Evolutionary conservation across 2,113 vertebrate species (phyloP), one percentile per base, ranked within the genome.

Genomic region (Orcinus orca): DNA sequence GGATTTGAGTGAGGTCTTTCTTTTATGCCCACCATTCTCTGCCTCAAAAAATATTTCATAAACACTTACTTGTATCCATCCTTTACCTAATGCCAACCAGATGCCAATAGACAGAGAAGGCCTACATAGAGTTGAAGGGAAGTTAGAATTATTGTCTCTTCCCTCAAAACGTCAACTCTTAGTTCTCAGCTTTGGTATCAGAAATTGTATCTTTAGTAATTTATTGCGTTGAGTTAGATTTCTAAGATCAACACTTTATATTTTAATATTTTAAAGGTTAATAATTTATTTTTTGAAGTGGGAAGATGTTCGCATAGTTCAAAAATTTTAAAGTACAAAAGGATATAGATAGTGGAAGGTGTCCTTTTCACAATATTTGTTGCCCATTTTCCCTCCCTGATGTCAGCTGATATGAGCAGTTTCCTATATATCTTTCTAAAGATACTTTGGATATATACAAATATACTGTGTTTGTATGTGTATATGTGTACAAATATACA

Each of bases 1-100:
- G 15, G 62, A 82, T 85, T 90, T 85, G 88, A 96, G 44, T 62
- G 29, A 85, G 36, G 12, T 36, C 86, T 96, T 63, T 93, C 41
- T 70, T 89, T 3, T 41, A 85, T 55, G 41, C 44, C 26, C 53
- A 68, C 0, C 55, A 4, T 62, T 85, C 58, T 71, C 29, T 85
- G 8, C 71, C 18, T 90, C 65, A 25, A 1, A 85, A 36, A 80
- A 67, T 93, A 25, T 73, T 71, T 73, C 71, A 26, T 47, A 71
- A 79, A 36, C 12, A 41, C 11, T 92, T 87, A 13, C 36, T 85
- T 55, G 63, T 80, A 29, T 93, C 10, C 31, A n/a, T 79, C 10
- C 26, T 88, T 74, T 88, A 47, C 50, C 11, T 67, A 38, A 29
- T 77, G 62, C 74, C 33, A 85, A 29, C 47, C 8, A 63, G n/a